These are phyloP conservation scores for Pocillopora grandis DNA, from an alignment of 92 coral and sea anemone genomes.

Conservation along the genomic window DNA sequence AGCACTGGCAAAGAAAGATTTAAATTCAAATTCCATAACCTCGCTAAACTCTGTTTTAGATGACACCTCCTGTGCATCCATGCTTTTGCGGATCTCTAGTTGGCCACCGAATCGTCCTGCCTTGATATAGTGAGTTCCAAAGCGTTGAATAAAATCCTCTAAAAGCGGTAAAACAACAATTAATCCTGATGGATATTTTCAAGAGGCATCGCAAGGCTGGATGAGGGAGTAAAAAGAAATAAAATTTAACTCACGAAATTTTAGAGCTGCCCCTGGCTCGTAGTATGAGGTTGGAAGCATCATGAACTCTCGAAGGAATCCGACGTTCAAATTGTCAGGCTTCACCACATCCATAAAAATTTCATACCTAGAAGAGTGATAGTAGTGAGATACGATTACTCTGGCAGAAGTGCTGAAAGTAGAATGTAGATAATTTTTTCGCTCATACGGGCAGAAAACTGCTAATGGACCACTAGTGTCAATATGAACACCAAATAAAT, in stretches of 20 bases:
- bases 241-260: slow-evolving; percentile 37
- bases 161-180: not conserved
- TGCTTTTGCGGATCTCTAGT: slow-evolving; percentile 39
- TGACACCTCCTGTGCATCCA: slow-evolving; percentile 33
- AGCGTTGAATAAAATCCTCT: slow-evolving; percentile 53
- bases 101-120: slow-evolving; percentile 49
- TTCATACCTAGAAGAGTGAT: slow-evolving; percentile 31
- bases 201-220: too few relatives aligned
- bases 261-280: slow-evolving; percentile 34
- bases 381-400: too few relatives aligned
- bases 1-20: slow-evolving; percentile 40
- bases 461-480: too few relatives aligned
- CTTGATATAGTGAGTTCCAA: slow-evolving; percentile 54
- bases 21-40: slow-evolving; percentile 38
- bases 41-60: slow-evolving; percentile 24
- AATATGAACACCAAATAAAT: not conserved
- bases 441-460: too few relatives aligned
- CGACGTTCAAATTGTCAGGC: slow-evolving; percentile 31
- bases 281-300: slow-evolving; percentile 34
- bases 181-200: not conserved
- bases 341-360: slow-evolving; percentile 37
- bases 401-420: too few relatives aligned
- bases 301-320: slow-evolving; percentile 48
- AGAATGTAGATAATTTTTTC: too few relatives aligned
- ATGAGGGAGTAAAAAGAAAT: not conserved